Percentiles rank a stretch among this genome's conserved stretches.
Conservation (phyloP, 2,888 invertebrate species). For the Pammene fasciana region DNA sequence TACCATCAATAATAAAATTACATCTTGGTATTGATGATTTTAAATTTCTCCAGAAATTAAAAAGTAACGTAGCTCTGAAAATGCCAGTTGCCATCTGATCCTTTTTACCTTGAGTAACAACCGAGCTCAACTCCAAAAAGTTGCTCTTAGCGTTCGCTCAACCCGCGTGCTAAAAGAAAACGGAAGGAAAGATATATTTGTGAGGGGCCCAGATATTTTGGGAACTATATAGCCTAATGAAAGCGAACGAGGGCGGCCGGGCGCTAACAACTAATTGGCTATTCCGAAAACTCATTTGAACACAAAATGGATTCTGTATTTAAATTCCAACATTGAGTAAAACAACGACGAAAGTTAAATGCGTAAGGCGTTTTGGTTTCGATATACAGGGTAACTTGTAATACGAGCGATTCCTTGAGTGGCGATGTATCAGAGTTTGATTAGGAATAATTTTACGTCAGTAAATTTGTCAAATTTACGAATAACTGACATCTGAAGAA, state of each 20-base stretch:
- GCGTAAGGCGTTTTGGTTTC: constrained; percentile 69
- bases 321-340: constrained; percentile 81
- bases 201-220: constrained; percentile 80
- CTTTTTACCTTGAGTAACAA: not conserved
- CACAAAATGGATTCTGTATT: constrained; percentile 83
- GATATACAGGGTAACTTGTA: constrained; percentile 38
- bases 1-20: too few relatives aligned
- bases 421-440: too few relatives aligned
- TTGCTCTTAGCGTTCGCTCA: constrained; percentile 64
- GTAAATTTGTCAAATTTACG: too few relatives aligned
- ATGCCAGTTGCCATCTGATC: not conserved
- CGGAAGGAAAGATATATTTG: constrained; percentile 78
- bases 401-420: constrained; percentile 1
- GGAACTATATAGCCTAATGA: constrained; percentile 84
- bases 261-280: constrained; percentile 84
- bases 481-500: too few relatives aligned
- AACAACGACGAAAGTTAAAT: constrained; percentile 79
- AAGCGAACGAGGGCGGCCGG: constrained; percentile 81
- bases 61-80: not conserved
- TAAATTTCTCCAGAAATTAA: not conserved
- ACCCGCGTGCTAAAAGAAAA: constrained; percentile 75
- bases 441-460: too few relatives aligned
- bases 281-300: constrained; percentile 84
- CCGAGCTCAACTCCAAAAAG: constrained; percentile 44
- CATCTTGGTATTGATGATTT: too few relatives aligned